phyloP scores from a whole-genome alignment of 2,113 vertebrate species.

The Onychorhynchus coronatus region DNA sequence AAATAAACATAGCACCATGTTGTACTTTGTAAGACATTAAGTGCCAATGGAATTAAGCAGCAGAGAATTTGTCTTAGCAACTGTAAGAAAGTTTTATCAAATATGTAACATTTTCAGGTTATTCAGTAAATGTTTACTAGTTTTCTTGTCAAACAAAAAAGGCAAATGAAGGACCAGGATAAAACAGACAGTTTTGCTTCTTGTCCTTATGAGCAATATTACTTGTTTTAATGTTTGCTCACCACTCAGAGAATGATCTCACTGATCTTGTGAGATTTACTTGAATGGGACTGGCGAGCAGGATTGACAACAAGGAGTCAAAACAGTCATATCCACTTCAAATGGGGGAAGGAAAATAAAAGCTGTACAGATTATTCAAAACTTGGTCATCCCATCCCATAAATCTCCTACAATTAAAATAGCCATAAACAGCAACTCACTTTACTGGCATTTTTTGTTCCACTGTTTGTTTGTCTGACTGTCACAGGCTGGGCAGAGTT shows the following conservation, averaged over 20 bases:
- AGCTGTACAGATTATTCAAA: neutral
- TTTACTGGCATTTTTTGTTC: slow-evolving; percentile 75
- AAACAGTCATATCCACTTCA: neutral
- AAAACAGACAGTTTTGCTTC: neutral
- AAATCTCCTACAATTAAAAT: slow-evolving; percentile 33
- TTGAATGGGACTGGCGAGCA: neutral
- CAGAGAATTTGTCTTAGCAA: neutral
- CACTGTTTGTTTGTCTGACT: slow-evolving; percentile 46
- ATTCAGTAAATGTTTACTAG: neutral
- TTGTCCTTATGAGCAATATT: neutral
- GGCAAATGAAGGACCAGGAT: neutral
- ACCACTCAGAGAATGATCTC: neutral
- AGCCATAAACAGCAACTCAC: slow-evolving; percentile 71
- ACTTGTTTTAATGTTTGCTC: neutral
- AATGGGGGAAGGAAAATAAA: slow-evolving; percentile 5
- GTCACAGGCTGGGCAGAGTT: slow-evolving; percentile 53
- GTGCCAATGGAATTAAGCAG: neutral
- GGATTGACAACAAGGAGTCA: neutral
- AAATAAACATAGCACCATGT: neutral
- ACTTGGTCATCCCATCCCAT: neutral
- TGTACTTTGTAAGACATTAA: neutral
- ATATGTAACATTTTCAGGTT: neutral
- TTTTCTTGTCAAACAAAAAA: neutral
- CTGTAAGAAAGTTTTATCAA: neutral
- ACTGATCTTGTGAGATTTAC: neutral